Base-by-base conservation (phyloP, 1,140 invertebrate genomes). In the Andrena cerasifolii region DNA sequence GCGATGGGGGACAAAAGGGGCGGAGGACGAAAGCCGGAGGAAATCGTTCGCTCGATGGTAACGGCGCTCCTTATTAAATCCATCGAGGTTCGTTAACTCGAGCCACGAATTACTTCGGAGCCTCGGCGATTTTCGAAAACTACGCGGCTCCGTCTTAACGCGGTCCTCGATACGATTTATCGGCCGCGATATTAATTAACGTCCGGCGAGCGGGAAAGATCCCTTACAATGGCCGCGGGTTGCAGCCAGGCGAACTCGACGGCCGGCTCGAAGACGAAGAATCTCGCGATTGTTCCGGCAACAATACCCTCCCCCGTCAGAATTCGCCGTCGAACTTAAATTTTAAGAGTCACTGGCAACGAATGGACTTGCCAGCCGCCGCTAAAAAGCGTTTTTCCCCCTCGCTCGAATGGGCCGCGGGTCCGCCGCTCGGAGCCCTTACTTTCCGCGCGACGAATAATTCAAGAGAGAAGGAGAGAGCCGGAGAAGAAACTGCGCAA, bases 381-480 rank as follows among this genome's bases (percentile, higher is more conserved):
- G 67, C 14, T 71, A 51, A 51, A 70, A 77, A 53, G 54, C 56
- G 67, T 61, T 71, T n/a, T 65, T 62, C 58, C 53, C 49, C 33
- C 28, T 14, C 58, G 65, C 26, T 59, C 56, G 65, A 74, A 63
- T 54, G 56, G 51, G 18, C 56, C 21, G 49, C 28, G 40, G 24
- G 67, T 6, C 24, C 21, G 36, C 21, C 28, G 31, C 10, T n/a
- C 18, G 47, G 7, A 66, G 47, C 21, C 40, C 45, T 61, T 71
- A 51, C 66, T 18, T 77, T 77, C 67, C 75, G 75, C 75, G 75
- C 66, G 75, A 71, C 76, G 76, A 73, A 78, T 83, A 83, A 84
- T 83, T 84, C 66, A 76, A 84, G 72, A 72, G 80, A 36, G 63
- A 62, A 0, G 40, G 26, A 67, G 65, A 14, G 28, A n/a, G 58